Evolutionary conservation across 92 coral and sea anemone genomes (phyloP), one percentile per base, ranked within the genome.

Genomic region (Epizoanthus scotinus): DNA sequence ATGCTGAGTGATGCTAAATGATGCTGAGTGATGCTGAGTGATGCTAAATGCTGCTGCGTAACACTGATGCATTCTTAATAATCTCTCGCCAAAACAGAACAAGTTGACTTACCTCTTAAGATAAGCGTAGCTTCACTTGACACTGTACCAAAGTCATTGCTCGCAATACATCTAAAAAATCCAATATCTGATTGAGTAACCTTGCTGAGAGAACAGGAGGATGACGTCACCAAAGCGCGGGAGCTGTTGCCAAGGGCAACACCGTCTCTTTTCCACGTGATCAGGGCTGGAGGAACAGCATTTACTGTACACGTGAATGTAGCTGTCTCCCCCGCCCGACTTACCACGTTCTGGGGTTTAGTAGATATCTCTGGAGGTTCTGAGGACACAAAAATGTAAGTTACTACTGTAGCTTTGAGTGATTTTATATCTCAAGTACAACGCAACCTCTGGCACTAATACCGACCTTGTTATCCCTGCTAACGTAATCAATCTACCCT

Each of bases 241-340:
- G 81, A 58, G 28, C 56, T 57, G 81, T 75, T 75, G 38, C 67
- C 59, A 40, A 75, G 81, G 68, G 68, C 57, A 57, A 59, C 86
- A 10, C 94, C 94, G 62, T 81, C 89, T 84, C 81, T 85, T 55
- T 82, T 85, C 97, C 97, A 92, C 49, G 80, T 71, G 10, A 91
- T 56, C 44, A 40, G 71, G 22, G 97, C 92, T 26, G 56, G 61
- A 12, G 97, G 97, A 15, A 83, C 78, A 52, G 92, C 97, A 12
- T 61, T 65, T 21, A 84, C 94, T 15, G 78, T 59, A 70, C 97
- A 92, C 3, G 70, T 57, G 56, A 92, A 54, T n/a, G 44, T 83
- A 0, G 74, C 94, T 1, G 70, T 28, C 2, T 36, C 81, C 25
- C 87, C 84, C 22, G 3, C 18, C 8, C 22, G 20, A 20, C 34